Conservation (phyloP, 2,113 vertebrate genomes). For the Myrmecophaga tridactyla region DNA sequence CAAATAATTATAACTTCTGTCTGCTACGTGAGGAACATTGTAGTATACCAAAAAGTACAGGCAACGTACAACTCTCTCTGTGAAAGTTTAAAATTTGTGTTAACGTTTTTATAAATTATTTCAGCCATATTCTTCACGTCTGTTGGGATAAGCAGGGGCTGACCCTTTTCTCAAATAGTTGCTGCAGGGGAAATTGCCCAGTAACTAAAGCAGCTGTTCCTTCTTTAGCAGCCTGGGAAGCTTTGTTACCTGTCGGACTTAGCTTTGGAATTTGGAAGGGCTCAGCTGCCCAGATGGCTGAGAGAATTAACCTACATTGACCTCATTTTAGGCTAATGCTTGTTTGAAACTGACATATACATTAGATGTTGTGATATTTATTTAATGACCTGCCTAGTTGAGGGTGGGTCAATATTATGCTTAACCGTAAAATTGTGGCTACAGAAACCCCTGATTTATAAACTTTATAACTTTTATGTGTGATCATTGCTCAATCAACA, state of each 20-base stretch:
- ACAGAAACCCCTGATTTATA: neutral
- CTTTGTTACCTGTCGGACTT: neutral
- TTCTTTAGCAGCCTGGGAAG: neutral
- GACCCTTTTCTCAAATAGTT: neutral
- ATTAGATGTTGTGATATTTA: neutral
- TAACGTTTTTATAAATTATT: neutral
- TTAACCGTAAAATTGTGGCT: neutral
- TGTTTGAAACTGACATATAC: neutral
- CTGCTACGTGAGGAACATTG: neutral
- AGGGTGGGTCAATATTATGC: neutral
- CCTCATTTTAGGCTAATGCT: neutral
- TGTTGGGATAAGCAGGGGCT: neutral
- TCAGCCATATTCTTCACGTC: neutral
- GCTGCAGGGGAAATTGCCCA: neutral
- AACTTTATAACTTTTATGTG: neutral
- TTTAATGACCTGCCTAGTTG: neutral
- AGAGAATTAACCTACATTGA: constrained; percentile 34
- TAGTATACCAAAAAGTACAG: neutral
- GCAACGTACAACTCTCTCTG: neutral
- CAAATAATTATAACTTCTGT: neutral
- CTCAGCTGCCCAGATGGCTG: neutral
- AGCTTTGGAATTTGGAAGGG: neutral
- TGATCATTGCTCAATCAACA: neutral
- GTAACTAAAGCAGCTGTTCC: neutral
- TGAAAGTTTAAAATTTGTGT: neutral